These are phyloP conservation scores for Lutjanus argentimaculatus DNA, from an alignment of 2,797 vertebrate genomes.

Conservation along the genomic window DNA sequence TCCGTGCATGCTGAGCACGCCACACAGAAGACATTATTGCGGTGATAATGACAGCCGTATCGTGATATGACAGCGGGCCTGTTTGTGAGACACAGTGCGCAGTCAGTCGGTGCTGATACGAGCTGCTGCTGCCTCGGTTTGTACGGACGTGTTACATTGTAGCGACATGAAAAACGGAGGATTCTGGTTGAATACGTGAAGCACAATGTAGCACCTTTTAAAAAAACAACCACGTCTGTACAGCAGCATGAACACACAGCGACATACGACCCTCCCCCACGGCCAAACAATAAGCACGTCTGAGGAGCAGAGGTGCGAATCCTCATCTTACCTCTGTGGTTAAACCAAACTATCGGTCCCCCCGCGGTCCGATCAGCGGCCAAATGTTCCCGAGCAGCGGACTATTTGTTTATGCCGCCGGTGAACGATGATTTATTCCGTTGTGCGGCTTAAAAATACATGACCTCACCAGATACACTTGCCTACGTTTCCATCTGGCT, in stretches of 20 bases:
- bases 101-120: constrained; percentile 20
- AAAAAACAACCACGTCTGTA: constrained; percentile 47
- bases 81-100: constrained; percentile 39
- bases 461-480: constrained; percentile 84
- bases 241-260: constrained; percentile 51
- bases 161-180: neutral
- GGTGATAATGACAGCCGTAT: constrained; percentile 30
- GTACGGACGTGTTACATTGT: neutral
- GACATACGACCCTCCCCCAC: constrained; percentile 84
- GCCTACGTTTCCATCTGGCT: constrained; percentile 83
- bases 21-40: constrained; percentile 15
- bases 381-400: constrained; percentile 48
- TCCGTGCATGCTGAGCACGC: neutral
- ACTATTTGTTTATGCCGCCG: constrained; percentile 54
- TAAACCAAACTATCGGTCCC: constrained; percentile 48
- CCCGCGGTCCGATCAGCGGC: constrained; percentile 45
- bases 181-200: neutral
- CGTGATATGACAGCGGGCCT: constrained; percentile 44
- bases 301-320: constrained; percentile 66
- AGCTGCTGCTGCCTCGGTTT: neutral
- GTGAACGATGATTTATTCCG: constrained; percentile 72
- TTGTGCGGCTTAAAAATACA: constrained; percentile 83
- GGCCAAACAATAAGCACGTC: constrained; percentile 85
- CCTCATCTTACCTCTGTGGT: constrained; percentile 82
- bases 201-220: constrained; percentile 7